A percentile compares a stretch with the other conserved stretches of the same genome.
Conservation (phyloP, 2,888 invertebrate species). For the Campaea margaritaria region DNA sequence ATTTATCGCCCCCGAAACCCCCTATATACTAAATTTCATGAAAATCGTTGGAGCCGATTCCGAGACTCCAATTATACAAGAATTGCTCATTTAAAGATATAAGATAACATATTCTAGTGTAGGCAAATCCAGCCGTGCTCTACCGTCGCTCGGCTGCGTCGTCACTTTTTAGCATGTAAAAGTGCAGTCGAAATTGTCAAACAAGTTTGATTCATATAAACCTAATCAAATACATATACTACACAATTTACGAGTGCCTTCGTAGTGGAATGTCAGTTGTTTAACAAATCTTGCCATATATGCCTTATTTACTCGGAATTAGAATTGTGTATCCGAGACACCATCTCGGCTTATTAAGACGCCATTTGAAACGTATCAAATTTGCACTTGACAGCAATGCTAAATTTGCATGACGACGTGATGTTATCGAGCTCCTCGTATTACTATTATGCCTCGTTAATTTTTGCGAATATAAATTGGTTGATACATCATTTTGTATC, state of each 20-base stretch:
- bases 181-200: no score
- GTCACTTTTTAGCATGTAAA: no score
- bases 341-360: constrained; percentile 62
- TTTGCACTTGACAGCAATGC: constrained; percentile 64
- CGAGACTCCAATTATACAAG: no score
- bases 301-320: constrained; percentile 46
- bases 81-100: no score
- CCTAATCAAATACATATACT: background rate
- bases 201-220: background rate
- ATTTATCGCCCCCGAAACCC: no score
- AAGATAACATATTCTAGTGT: no score
- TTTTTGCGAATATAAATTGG: constrained; percentile 41
- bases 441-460: constrained; percentile 39
- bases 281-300: constrained; percentile 33
- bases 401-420: constrained; percentile 70
- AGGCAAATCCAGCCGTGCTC: no score
- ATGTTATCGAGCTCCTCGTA: constrained; percentile 53
- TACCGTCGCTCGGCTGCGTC: no score
- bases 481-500: constrained; percentile 29
- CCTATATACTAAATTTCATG: no score
- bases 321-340: constrained; percentile 42
- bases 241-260: background rate
- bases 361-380: constrained; percentile 69
- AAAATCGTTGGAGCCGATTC: no score
- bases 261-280: constrained; percentile 21